These are phyloP conservation scores for Silurus asotus DNA, from an alignment of 2,113 vertebrate species.

Conservation along the genomic window DNA sequence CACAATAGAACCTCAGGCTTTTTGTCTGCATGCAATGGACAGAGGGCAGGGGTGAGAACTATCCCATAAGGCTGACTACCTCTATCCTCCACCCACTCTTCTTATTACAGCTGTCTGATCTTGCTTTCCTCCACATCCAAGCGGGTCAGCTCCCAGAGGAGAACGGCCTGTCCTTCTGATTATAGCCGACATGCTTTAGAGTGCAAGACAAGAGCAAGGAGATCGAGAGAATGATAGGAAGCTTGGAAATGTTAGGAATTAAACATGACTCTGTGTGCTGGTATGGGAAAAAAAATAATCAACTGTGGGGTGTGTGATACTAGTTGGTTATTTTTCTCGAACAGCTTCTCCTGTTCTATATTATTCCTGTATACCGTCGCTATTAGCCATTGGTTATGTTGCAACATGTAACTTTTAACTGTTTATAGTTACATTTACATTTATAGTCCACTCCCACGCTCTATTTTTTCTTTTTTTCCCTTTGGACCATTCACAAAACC, in stretches of 20 bases:
- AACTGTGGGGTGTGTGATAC: not conserved
- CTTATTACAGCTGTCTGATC: conserved; percentile 49
- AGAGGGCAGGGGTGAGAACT: not conserved
- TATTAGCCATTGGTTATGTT: not conserved
- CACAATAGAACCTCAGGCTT: not conserved
- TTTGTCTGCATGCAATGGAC: not conserved
- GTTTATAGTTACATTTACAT: not conserved
- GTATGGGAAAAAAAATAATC: not conserved
- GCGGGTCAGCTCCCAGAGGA: conserved; percentile 61
- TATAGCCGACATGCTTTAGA: conserved; percentile 61
- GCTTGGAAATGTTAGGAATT: not conserved
- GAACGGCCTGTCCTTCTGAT: conserved; percentile 60
- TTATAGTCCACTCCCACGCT: not conserved
- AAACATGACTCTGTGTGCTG: not conserved
- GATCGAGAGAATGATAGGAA: not conserved
- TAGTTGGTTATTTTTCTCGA: not conserved
- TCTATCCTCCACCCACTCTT: conserved; percentile 23
- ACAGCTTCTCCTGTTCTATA: not conserved
- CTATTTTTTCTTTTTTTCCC: not conserved
- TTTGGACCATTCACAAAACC: not conserved
- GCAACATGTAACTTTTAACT: not conserved
- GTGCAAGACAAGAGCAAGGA: conserved; percentile 51
- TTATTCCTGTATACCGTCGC: not conserved
- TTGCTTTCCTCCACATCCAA: conserved; percentile 54
- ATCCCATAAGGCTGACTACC: conserved; percentile 15